Base-by-base conservation (phyloP, 2,113 vertebrate species). In the Platysternon megacephalum region DNA sequence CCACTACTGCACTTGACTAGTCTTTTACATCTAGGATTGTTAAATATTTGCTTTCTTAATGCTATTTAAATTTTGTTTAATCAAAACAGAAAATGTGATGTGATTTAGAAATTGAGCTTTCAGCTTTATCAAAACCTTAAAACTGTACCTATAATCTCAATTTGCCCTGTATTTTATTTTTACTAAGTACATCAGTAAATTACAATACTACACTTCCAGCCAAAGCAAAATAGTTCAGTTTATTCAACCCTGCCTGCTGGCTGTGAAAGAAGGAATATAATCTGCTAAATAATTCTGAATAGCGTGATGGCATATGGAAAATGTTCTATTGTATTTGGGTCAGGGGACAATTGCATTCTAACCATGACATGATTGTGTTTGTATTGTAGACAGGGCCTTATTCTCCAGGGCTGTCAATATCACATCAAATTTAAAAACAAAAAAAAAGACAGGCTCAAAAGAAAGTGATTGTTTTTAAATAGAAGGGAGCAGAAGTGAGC, bases 1-100 rank as follows among this genome's bases (percentile, higher is more conserved):
- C 98, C 98, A 98, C 98, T 98, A 93, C 98, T 98, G 94, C 97
- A 98, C 91, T 98, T 85, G 98, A 98, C 98, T 98, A 2, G 98
- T 98, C 98, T 98, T 98, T 98, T 98, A 42, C 12, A 49, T 84
- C 49, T 48, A 46, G 26, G 19, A 9, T 8, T 56, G 22, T 35
- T 21, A 42, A 11, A 22, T 22, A 72, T 72, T 72, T 72, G 8
- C n/a, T 39, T 72, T 72, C 65, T 22, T 35, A 72, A 22, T 39
- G 5, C 19, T n/a, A n/a, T n/a, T n/a, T n/a, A n/a, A n/a, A n/a
- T n/a, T n/a, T n/a, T 22, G 16, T 3, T 4, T 5, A 17, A 11
- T 0, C 0, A 1, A 68, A 1, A 78, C 22, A 39, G 22, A 72
- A n/a, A 39, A 35, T 5, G 26, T 2, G 0, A 29, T 17, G 39